A percentile compares a stretch with the other conserved stretches of the same genome.
Conservation (phyloP, 2,113 vertebrate species). For the Nyctereutes procyonoides region DNA sequence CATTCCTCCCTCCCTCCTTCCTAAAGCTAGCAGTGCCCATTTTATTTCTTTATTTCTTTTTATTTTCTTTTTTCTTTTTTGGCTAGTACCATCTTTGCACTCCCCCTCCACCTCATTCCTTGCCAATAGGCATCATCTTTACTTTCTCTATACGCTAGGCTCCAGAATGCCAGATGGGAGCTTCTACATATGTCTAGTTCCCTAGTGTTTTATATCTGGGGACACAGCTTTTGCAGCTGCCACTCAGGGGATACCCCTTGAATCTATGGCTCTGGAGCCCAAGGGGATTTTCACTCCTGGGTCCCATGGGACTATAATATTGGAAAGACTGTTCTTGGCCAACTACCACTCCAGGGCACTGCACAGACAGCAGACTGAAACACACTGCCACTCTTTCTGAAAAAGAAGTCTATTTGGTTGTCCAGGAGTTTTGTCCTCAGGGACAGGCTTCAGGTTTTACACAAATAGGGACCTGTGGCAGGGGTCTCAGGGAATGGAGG, state of each 20-base stretch:
- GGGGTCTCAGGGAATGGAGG: background rate
- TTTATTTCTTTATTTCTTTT: background rate
- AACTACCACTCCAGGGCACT: background rate
- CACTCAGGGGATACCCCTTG: background rate
- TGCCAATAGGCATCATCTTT: background rate
- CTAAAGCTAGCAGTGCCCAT: background rate
- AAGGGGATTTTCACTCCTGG: background rate
- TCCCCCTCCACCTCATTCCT: background rate
- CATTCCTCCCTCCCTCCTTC: background rate
- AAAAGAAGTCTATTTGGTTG: background rate
- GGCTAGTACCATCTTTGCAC: background rate
- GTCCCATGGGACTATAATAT: background rate
- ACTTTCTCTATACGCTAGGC: background rate
- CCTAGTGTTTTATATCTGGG: background rate
- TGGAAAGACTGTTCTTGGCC: background rate
- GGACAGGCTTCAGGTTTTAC: background rate
- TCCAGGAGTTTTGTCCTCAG: background rate
- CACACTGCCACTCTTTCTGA: background rate
- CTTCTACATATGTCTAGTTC: background rate
- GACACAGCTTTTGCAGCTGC: background rate
- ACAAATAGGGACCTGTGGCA: background rate
- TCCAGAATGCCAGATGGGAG: background rate
- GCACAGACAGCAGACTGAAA: background rate
- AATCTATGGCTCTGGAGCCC: background rate
- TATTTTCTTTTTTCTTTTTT: background rate